These are phyloP conservation scores for Epistrophella euchroma DNA, from an alignment of 2,888 invertebrate species.

Conservation along the genomic window DNA sequence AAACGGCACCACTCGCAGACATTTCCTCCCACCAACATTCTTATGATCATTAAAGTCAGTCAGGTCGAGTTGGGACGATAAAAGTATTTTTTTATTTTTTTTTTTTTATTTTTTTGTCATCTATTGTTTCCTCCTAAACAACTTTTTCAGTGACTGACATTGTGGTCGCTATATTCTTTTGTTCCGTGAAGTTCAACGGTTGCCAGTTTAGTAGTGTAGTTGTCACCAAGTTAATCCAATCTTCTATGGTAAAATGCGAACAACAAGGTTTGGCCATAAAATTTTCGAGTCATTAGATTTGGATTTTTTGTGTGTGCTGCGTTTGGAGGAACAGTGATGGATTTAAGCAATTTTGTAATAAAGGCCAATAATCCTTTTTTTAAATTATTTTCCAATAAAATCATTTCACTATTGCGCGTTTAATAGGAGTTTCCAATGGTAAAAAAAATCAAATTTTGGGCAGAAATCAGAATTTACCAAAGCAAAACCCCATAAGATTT, in stretches of 20 bases:
- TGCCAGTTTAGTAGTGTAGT: conserved; percentile 17
- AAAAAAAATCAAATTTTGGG: too few species aligned
- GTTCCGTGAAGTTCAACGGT: conserved; percentile 57
- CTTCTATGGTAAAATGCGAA: conserved; percentile 31
- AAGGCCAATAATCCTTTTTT: background rate
- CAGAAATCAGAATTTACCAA: too few species aligned
- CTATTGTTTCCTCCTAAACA: conserved; percentile 43
- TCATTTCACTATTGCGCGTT: too few species aligned
- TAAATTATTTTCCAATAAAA: too few species aligned
- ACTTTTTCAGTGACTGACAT: conserved; percentile 29
- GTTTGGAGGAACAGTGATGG: background rate
- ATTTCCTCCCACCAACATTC: conserved; percentile 48
- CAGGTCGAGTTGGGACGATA: conserved; percentile 58
- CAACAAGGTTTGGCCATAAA: conserved; percentile 38
- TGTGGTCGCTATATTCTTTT: conserved; percentile 43
- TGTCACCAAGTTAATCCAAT: conserved; percentile 63
- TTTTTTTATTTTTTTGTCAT: conserved; percentile 30
- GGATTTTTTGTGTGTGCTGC: background rate
- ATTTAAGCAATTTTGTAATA: background rate
- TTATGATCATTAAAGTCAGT: conserved; percentile 13
- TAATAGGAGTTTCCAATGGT: too few species aligned
- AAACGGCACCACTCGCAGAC: conserved; percentile 5
- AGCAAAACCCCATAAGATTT: too few species aligned
- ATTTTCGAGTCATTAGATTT: conserved; percentile 31
- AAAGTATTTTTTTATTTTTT: conserved; percentile 34